Evolutionary conservation across 2,113 vertebrate genomes (phyloP), one percentile per base, ranked within the genome.

Genomic region (Ramphastos sulfuratus): DNA sequence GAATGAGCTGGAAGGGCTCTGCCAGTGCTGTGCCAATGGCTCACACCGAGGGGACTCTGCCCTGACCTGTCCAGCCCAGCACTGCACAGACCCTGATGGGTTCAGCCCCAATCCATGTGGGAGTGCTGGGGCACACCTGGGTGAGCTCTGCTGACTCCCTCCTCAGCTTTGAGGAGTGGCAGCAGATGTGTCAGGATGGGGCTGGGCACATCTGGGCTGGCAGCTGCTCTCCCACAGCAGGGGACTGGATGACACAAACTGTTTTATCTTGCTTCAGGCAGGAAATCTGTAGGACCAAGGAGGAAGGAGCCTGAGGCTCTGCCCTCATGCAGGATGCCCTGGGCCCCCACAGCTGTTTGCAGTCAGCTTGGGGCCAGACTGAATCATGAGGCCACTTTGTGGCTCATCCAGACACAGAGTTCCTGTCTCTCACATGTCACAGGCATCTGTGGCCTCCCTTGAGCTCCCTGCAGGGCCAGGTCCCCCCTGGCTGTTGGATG

Each of bases 161-260:
- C 65, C 11, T 12, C n/a, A 63, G 71, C 84, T 73, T 6, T 88
- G 82, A 74, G 64, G 27, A 76, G 46, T 7, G 3, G 2, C 2
- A 66, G 90, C 67, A 63, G 75, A 65, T 6, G 3, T 55, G 87
- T 50, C 81, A 82, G 91, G 64, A 35, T 9, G 61, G 54, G 73
- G 42, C 78, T 80, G 93, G 48, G 84, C 81, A 27, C 94, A 84
- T 89, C 87, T 87, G 93, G 83, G 56, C 76, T 11, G n/a, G 87
- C 31, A 61, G 33, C 81, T 59, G 63, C 79, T 89, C 39, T 4
- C 55, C 92, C 94, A 79, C 86, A 59, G 33, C 83, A 73, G 91
- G 92, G 50, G 50, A 1, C 76, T 46, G 81, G 15, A 14, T 84
- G 73, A 86, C 86, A 64, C 18, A 30, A 50, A n/a, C 59, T 19